Conservation (phyloP, 2,888 invertebrate genomes). For the Campoplex capitator region DNA sequence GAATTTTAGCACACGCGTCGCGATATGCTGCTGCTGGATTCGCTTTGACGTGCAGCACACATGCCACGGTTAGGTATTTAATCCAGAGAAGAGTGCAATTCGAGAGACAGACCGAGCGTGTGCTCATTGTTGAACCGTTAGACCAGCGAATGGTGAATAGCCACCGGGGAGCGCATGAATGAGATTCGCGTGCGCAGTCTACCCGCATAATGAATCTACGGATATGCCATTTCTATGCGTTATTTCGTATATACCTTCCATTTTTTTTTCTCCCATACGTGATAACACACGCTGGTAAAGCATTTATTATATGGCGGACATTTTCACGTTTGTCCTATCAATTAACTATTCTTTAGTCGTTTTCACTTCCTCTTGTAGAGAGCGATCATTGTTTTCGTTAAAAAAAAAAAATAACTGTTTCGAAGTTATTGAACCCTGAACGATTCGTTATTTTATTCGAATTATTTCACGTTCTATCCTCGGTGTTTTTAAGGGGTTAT, state of each 20-base stretch:
- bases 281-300: neutral
- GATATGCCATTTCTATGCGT: constrained; percentile 40
- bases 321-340: constrained; percentile 15
- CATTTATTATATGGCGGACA: neutral
- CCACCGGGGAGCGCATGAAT: constrained; percentile 51
- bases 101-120: constrained; percentile 50
- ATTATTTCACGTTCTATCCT: neutral
- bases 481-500: neutral
- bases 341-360: neutral
- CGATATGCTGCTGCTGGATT: neutral
- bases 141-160: constrained; percentile 40
- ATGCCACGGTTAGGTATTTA: constrained; percentile 32
- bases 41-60: constrained; percentile 5
- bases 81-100: constrained; percentile 33
- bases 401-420: neutral
- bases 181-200: constrained; percentile 57
- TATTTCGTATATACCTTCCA: constrained; percentile 18
- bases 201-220: constrained; percentile 57
- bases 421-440: neutral
- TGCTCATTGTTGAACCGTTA: constrained; percentile 64
- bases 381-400: neutral
- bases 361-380: neutral
- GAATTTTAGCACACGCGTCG: constrained; percentile 12
- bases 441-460: neutral
- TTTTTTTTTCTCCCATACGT: neutral